Base-by-base conservation (phyloP, 2,888 invertebrate genomes). In the Deroplatys truncata region DNA sequence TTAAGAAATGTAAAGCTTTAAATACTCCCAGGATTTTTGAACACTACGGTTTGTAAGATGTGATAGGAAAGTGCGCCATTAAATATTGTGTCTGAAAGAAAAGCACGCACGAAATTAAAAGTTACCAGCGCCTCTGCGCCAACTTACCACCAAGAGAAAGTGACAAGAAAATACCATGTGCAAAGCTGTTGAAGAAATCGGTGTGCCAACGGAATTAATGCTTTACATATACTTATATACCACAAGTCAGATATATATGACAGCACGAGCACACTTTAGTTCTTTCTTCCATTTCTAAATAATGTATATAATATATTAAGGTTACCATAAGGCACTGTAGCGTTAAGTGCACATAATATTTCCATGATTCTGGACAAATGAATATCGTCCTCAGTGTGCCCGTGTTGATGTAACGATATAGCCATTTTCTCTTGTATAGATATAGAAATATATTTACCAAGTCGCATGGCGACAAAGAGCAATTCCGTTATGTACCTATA, bases 271-370 rank as follows among this genome's bases (percentile, higher is more conserved):
- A 72, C 56, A 72, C 56, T 72, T 72, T 72, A 72, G 20, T 72
- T 72, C 20, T 72, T 72, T 72, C 56, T 72, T 72, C 56, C 86
- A 86, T 16, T 86, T 86, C 43, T 72, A 72, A 29, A 82, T 82
- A 25, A 28, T 86, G 86, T 86, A 88, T 13, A 88, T 72, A 84
- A 84, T 56, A 84, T 56, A 31, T 85, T 85, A 85, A 89, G 29
- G 88, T 89, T 89, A 89, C 88, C 88, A 89, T 85, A 82, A 20
- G 84, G 88, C 88, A 88, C 88, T 28, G 43, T 49, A 88, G 56
- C 56, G 56, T 72, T 72, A 72, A 72, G 56, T 72, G 56, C 56
- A 49, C 35, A 85, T 35, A 85, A 49, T n/a, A 31, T 49, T 85
- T 43, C 35, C 35, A 29, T 29, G n/a, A 35, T 85, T 28, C 85